These are phyloP conservation scores for Nomada goodeniana DNA, from an alignment of 2,888 invertebrate genomes.

Conservation along the genomic window DNA sequence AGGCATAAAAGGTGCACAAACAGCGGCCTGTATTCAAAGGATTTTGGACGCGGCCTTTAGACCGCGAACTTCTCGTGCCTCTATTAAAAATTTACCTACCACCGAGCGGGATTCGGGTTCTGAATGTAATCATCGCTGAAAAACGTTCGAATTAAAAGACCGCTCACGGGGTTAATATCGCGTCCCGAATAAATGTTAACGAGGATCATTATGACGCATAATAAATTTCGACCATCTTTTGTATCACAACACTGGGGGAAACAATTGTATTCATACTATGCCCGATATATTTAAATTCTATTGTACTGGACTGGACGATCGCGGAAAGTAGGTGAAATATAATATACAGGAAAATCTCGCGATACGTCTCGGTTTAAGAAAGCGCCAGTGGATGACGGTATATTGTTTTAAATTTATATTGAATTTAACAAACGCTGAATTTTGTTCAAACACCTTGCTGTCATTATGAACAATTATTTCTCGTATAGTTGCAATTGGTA, in stretches of 20 bases:
- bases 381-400: neutral
- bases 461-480: neutral
- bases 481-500: neutral
- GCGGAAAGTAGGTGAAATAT: neutral
- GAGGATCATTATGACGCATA: constrained; percentile 27
- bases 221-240: constrained; percentile 24
- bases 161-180: constrained; percentile 14
- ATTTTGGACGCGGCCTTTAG: neutral
- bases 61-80: neutral
- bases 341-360: neutral
- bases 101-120: neutral
- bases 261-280: constrained; percentile 13
- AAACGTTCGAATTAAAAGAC: constrained; percentile 7
- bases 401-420: neutral
- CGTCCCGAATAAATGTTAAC: neutral
- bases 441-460: no score
- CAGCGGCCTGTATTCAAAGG: neutral
- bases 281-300: constrained; percentile 8
- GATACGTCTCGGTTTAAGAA: neutral
- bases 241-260: neutral
- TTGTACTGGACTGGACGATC: neutral
- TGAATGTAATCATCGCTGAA: neutral
- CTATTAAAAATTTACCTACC: constrained; percentile 17
- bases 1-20: neutral
- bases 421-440: neutral